These are phyloP conservation scores for Vesta saturnalis DNA, from an alignment of 2,888 invertebrate species.

Conservation along the genomic window DNA sequence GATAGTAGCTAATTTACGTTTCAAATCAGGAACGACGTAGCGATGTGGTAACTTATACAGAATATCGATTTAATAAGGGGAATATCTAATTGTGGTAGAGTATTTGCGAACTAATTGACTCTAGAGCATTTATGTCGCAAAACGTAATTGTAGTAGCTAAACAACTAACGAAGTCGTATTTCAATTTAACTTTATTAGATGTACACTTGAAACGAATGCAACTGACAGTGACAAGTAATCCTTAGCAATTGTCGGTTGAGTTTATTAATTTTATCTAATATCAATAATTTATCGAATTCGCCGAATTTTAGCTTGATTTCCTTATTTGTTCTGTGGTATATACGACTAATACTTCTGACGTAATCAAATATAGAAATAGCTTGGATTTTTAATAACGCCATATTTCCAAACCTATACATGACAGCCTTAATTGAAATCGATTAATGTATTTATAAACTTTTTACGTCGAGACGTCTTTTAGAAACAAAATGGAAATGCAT, in stretches of 20 bases:
- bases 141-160: constrained; percentile 15
- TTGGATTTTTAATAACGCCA: too few species aligned
- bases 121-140: constrained; percentile 16
- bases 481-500: background rate
- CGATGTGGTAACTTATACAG: background rate
- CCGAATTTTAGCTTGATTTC: too few species aligned
- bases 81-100: background rate
- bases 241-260: constrained; percentile 54
- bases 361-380: too few species aligned
- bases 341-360: too few species aligned
- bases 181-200: constrained; percentile 49
- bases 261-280: too few species aligned
- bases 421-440: too few species aligned
- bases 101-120: constrained; percentile 14
- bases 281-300: too few species aligned
- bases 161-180: constrained; percentile 39
- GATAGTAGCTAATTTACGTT: background rate
- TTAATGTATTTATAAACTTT: too few species aligned
- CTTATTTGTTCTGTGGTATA: too few species aligned
- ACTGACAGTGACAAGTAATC: constrained; percentile 57
- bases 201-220: constrained; percentile 54
- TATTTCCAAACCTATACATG: too few species aligned
- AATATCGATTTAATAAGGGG: constrained; percentile 1
- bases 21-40: background rate
- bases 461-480: too few species aligned